Evolutionary conservation across 2,888 invertebrate species (phyloP), one percentile per base, ranked within the genome.

Genomic region (Drosophila koepferae): DNA sequence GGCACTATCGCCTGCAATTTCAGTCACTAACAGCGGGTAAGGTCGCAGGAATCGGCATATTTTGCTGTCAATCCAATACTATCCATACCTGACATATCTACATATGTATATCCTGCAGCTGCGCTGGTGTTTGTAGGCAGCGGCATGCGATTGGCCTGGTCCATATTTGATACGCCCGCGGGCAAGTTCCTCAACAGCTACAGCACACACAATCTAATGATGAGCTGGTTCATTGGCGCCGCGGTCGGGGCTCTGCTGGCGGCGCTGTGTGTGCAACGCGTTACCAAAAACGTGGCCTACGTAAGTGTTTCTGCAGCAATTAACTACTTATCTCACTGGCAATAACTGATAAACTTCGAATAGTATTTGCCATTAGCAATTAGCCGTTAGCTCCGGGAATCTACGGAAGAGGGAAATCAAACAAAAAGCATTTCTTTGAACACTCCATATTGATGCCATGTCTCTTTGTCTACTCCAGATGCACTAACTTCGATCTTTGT

Each of bases 201-300:
- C 28, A 64, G 74, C 14, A 81, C 82, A 7, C 88, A 89, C 69
- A 87, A 85, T 12, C 74, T 92, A 60, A 89, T 85, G 72, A 87
- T 92, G 68, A 87, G 87, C 16, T 92, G 92, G 91, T 92, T 92
- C 66, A 68, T 90, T 55, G 92, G 93, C 34, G 91, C 81, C 5
- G 85, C 90, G 0, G n/a, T 90, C 20, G 92, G 92, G 0, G 86
- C 84, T 28, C 74, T 91, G 8, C 56, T 90, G 38, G 91, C 92
- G 1, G 78, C 89, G 3, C 64, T 79, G 16, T 89, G 90, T 71
- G 91, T 91, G 3, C 92, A 92, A 59, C 80, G 86, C 9, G 77
- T 89, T 48, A 90, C 89, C 20, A 92, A 91, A 80, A 92, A 91
- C 71, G 81, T 91, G 51, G 86, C 91, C 31, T 86, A 90, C 72